A percentile compares a stretch with the other conserved stretches of the same genome.
phyloP scores from a whole-genome alignment of 2,888 invertebrate species.

The Gandaritis pyraliata region DNA sequence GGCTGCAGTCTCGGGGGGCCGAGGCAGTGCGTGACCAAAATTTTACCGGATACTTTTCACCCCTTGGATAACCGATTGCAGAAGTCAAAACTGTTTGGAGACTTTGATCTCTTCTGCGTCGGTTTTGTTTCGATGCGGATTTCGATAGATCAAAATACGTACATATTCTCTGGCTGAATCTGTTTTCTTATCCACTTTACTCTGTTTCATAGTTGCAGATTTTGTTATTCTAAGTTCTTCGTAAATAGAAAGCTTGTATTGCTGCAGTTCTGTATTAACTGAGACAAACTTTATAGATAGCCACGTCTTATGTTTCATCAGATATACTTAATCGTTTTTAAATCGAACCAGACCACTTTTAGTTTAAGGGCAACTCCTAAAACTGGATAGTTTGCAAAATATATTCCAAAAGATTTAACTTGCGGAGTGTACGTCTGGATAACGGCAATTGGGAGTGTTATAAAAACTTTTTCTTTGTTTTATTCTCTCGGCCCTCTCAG shows the following conservation, averaged over 20 bases:
- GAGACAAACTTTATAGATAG: no score
- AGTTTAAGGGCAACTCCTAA: no score
- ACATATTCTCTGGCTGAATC: no score
- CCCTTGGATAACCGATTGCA: slow-evolving; percentile 32
- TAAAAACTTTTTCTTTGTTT: slow-evolving; percentile 78
- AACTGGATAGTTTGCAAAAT: slow-evolving; percentile 31
- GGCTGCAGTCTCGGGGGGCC: slow-evolving; percentile 42
- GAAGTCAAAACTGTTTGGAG: slow-evolving; percentile 26
- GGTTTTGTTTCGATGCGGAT: slow-evolving; percentile 13
- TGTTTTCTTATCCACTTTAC: background rate
- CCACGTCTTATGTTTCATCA: no score
- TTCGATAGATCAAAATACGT: background rate
- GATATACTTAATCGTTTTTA: no score
- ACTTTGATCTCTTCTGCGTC: slow-evolving; percentile 28
- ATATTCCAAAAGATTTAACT: slow-evolving; percentile 43
- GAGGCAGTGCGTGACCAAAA: slow-evolving; percentile 54
- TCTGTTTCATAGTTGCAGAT: background rate
- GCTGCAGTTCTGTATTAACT: no score
- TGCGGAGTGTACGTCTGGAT: slow-evolving; percentile 50
- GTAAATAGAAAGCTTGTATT: no score
- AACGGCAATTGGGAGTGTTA: slow-evolving; percentile 62
- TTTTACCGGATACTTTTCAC: slow-evolving; percentile 46
- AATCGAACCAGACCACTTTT: no score
- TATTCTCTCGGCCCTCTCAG: slow-evolving; percentile 52
- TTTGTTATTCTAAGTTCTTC: no score